Percentiles rank a stretch among this genome's conserved stretches.
phyloP scores from a whole-genome alignment of 2,113 vertebrate genomes.

The Takifugu bimaculatus region DNA sequence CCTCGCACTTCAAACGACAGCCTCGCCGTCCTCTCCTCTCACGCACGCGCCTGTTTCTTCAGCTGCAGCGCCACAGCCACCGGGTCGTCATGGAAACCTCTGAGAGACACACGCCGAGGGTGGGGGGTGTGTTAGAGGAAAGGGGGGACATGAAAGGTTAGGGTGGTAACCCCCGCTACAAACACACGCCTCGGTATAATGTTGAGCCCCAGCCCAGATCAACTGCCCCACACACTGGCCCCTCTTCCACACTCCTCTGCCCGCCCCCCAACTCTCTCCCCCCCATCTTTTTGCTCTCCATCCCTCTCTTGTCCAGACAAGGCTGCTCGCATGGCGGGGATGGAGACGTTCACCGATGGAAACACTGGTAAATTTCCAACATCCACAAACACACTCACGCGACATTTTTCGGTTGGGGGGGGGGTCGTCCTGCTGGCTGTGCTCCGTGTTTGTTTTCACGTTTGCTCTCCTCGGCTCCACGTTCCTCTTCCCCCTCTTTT shows the following conservation, averaged over 20 bases:
- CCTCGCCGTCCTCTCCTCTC: conserved; percentile 63
- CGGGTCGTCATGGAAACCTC: conserved; percentile 74
- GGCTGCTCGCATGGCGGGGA: conserved; percentile 82
- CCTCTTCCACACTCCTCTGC: conserved; percentile 70
- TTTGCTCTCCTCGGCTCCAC: conserved; percentile 27
- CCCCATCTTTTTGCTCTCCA: conserved; percentile 61
- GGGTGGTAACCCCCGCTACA: conserved; percentile 71
- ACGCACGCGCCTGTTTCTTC: conserved; percentile 64
- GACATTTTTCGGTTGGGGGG: background rate
- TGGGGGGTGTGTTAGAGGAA: conserved; percentile 55
- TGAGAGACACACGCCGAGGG: conserved; percentile 74
- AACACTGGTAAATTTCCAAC: conserved; percentile 82
- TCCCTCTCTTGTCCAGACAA: conserved; percentile 75
- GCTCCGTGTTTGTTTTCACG: conserved; percentile 57
- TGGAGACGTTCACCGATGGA: conserved; percentile 87
- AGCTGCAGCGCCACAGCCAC: conserved; percentile 65
- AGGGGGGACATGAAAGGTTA: conserved; percentile 65
- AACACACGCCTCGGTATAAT: conserved; percentile 65
- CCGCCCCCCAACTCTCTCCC: conserved; percentile 51
- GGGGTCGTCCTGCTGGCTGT: conserved; percentile 58
- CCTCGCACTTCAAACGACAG: conserved; percentile 27
- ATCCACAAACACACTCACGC: conserved; percentile 26
- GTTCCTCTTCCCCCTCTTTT: conserved; percentile 20
- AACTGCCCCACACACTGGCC: conserved; percentile 47
- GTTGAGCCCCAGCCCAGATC: conserved; percentile 54